These are phyloP conservation scores for Helarctos malayanus DNA, from an alignment of 2,797 vertebrate species.

Conservation along the genomic window DNA sequence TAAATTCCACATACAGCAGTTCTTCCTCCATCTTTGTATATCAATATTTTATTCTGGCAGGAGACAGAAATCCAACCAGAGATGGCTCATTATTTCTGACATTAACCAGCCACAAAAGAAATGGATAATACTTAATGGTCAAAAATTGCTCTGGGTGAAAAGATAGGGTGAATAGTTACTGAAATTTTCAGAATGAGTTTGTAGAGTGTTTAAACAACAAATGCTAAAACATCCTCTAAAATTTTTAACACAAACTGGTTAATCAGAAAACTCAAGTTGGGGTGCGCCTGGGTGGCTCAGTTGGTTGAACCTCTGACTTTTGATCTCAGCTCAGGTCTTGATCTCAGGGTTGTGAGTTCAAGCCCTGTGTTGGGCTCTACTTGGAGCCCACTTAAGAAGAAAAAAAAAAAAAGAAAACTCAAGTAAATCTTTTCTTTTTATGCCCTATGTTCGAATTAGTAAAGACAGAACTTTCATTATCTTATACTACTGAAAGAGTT, in stretches of 20 bases:
- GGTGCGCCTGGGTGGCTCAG: neutral
- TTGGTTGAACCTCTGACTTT: neutral
- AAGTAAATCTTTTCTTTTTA: slow-evolving; percentile 50
- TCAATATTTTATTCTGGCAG: slow-evolving; percentile 20
- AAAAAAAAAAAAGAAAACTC: neutral
- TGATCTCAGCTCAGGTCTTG: neutral
- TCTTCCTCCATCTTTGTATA: neutral
- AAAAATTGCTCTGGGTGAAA: slow-evolving; percentile 1
- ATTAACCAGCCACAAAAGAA: slow-evolving; percentile 36
- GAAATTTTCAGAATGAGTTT: slow-evolving; percentile 1
- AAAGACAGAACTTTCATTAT: slow-evolving; percentile 18
- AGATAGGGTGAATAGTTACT: neutral
- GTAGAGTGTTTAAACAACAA: slow-evolving; percentile 20
- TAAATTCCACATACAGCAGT: neutral
- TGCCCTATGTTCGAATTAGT: slow-evolving; percentile 3
- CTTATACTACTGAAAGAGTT: neutral
- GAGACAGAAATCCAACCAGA: slow-evolving; percentile 49
- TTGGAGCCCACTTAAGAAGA: neutral
- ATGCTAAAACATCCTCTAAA: slow-evolving; percentile 17
- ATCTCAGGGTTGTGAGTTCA: neutral
- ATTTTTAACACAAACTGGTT: slow-evolving; percentile 55
- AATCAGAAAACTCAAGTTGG: slow-evolving; percentile 42
- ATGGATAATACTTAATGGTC: neutral
- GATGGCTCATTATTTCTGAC: neutral
- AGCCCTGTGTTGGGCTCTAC: neutral